A percentile compares a stretch with the other conserved stretches of the same genome.
phyloP scores from a whole-genome alignment of 2,888 invertebrate genomes.

The Dermolepida albohirtum region DNA sequence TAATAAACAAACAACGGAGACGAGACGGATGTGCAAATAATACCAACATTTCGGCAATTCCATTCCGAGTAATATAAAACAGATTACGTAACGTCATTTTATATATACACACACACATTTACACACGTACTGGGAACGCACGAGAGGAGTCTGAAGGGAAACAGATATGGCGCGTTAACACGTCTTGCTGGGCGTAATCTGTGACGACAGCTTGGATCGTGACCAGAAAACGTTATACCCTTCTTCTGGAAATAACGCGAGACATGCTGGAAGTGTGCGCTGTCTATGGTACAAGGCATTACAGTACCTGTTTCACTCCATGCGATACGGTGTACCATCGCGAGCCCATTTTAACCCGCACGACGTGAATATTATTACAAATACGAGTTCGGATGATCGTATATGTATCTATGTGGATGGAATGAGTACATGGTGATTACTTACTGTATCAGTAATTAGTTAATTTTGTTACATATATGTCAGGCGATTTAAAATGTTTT shows the following conservation, averaged over 20 bases:
- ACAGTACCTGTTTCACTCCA: neutral
- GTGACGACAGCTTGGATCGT: conserved; percentile 64
- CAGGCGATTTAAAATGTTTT: too few relatives aligned
- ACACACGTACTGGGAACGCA: neutral
- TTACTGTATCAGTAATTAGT: neutral
- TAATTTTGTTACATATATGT: neutral
- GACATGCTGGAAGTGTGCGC: conserved; percentile 9
- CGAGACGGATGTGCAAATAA: conserved; percentile 21
- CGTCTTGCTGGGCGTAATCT: conserved; percentile 62
- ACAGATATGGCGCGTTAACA: conserved; percentile 63
- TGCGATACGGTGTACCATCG: neutral
- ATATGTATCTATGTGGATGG: neutral
- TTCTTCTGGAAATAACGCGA: conserved; percentile 34
- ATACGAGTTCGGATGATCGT: conserved; percentile 9
- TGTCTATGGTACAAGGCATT: neutral
- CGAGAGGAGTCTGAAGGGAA: conserved; percentile 56
- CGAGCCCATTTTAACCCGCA: conserved; percentile 19
- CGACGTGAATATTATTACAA: conserved; percentile 20
- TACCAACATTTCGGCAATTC: conserved; percentile 38
- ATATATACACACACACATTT: conserved; percentile 17
- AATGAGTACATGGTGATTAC: neutral
- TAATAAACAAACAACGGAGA: conserved; percentile 31
- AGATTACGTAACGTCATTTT: conserved; percentile 46
- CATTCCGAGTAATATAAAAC: conserved; percentile 43
- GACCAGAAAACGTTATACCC: conserved; percentile 61